phyloP scores from a whole-genome alignment of 2,113 vertebrate genomes.

The Paralichthys olivaceus region DNA sequence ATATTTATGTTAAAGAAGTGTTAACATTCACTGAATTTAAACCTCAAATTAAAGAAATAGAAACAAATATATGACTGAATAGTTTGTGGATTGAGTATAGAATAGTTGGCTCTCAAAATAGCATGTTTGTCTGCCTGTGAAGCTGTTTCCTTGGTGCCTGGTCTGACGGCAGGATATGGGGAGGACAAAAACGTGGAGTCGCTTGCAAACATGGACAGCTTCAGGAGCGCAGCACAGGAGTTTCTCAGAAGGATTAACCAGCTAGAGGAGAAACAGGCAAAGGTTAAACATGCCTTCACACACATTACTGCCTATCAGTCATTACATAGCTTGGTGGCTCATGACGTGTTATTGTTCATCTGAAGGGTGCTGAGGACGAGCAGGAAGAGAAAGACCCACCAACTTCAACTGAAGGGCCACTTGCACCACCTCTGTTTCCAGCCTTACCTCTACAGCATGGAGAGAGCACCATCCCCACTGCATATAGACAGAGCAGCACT shows the following conservation, averaged over 20 bases:
- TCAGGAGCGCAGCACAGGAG: conserved; percentile 72
- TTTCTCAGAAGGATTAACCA: conserved; percentile 70
- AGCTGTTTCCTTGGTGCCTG: conserved; percentile 52
- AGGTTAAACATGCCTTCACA: conserved; percentile 37
- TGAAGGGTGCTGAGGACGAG: conserved; percentile 27
- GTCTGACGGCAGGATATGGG: neutral
- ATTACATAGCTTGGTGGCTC: neutral
- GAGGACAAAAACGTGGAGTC: conserved; percentile 12
- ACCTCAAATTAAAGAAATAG: neutral
- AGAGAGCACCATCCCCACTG: neutral
- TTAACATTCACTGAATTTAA: neutral
- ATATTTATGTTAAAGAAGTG: neutral
- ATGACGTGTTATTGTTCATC: conserved; percentile 7
- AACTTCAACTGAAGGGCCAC: neutral
- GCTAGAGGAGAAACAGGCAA: conserved; percentile 68
- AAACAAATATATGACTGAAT: neutral
- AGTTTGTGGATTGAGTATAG: neutral
- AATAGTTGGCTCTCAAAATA: neutral
- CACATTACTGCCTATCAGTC: neutral
- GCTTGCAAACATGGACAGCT: conserved; percentile 46
- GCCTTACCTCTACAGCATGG: conserved; percentile 2
- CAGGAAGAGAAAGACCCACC: conserved; percentile 1
- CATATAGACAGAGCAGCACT: neutral
- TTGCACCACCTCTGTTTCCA: neutral
- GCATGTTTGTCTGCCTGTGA: conserved; percentile 14